A percentile compares a stretch with the other conserved stretches of the same genome.
These are phyloP conservation scores for Dynastes hyllus DNA, from an alignment of 2,888 invertebrate species.

Conservation along the genomic window DNA sequence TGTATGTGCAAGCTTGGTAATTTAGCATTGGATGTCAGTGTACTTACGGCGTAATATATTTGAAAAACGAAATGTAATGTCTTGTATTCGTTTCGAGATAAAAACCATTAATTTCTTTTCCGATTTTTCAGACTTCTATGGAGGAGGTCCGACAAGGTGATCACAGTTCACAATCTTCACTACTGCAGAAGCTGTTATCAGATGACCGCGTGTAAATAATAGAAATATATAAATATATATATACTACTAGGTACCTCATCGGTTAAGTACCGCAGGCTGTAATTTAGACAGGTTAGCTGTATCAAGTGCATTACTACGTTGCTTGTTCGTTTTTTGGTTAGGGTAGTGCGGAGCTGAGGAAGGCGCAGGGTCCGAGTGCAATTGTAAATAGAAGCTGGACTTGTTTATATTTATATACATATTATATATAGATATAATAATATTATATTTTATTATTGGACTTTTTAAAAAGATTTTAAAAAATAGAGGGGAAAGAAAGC, in stretches of 20 bases:
- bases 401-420: slow-evolving; percentile 76
- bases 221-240: slow-evolving; percentile 66
- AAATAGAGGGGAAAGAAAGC: too few relatives aligned
- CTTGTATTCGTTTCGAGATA: slow-evolving; percentile 57
- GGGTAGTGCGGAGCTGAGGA: slow-evolving; percentile 62
- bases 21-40: too few relatives aligned
- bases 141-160: slow-evolving; percentile 85
- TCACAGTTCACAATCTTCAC: slow-evolving; percentile 82
- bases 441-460: slow-evolving; percentile 70
- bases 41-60: neutral
- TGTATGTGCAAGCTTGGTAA: neutral
- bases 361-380: slow-evolving; percentile 70
- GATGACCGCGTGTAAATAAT: slow-evolving; percentile 77
- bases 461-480: too few relatives aligned
- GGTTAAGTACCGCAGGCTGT: slow-evolving; percentile 71
- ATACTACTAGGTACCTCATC: slow-evolving; percentile 72
- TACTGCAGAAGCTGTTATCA: slow-evolving; percentile 89
- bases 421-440: slow-evolving; percentile 68
- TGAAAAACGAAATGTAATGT: slow-evolving; percentile 43
- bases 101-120: slow-evolving; percentile 5
- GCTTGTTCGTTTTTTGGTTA: slow-evolving; percentile 69
- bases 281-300: slow-evolving; percentile 73
- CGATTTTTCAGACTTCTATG: slow-evolving; percentile 79
- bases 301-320: slow-evolving; percentile 72
- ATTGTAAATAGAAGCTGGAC: slow-evolving; percentile 73